Base-by-base conservation (phyloP, 2,113 vertebrate species). In the Anhinga rufa region DNA sequence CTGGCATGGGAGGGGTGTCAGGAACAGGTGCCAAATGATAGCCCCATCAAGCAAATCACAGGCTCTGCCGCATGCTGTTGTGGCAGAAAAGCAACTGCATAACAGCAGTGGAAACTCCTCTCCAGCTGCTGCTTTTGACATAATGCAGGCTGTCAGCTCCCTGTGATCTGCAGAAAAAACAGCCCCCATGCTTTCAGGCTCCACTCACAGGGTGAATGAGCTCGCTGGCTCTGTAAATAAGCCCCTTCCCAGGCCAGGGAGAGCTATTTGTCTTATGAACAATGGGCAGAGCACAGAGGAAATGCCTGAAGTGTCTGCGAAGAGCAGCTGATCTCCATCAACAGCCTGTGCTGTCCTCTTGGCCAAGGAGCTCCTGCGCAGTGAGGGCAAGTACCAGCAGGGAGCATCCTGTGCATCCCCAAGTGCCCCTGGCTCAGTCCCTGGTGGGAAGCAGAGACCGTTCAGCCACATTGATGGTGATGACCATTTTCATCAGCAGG, bases 321-420 rank as follows among this genome's bases (percentile, higher is more conserved):
- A 89, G 54, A 89, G 78, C 92, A 90, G 84, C 86, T 94, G 57
- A 85, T 91, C 61, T 82, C 70, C 78, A 74, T 93, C 87, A 87
- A 20, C 31, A 69, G 70, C 25, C n/a, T 34, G 42, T 4, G 18
- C 65, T 79, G 81, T 95, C 93, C 57, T 61, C 69, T 69, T 62
- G 62, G 40, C 66, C 32, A 29, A 29, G 69, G 29, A 79, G 48
- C 44, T 86, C 22, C 25, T 12, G 28, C 0, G 0, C 21, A 14
- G 20, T 28, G 42, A 10, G 31, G 49, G 10, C 26, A 68, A 36
- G 64, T 26, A 10, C 29, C 0, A 3, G 13, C 34, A 29, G 76
- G 64, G 55, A 92, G 48, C 46, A 52, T 71, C 60, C 42, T 7
- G 26, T 10, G 18, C 42, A 36, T 38, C 20, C 61, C 14, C 14